Evolutionary conservation across 2,113 vertebrate genomes (phyloP).

Genomic region (Psilopsiagon aurifrons): DNA sequence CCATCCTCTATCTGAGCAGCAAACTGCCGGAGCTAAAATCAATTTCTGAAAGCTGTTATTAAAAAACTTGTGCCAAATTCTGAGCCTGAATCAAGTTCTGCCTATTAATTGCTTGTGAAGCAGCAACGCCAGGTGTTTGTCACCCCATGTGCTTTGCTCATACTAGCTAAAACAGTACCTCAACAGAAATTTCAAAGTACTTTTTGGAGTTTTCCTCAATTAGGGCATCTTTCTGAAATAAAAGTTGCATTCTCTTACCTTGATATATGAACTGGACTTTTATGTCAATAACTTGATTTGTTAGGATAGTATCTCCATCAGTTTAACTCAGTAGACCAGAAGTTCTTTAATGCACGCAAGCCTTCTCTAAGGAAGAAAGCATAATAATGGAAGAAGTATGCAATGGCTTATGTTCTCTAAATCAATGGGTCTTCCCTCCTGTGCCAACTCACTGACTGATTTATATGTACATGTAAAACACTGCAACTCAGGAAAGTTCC

Average conservation of each 20-base stretch:
- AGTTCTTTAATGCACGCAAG: not conserved
- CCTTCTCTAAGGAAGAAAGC: not conserved
- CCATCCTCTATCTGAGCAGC: not conserved
- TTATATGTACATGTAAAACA: not conserved
- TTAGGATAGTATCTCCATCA: not conserved
- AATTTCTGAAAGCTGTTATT: not conserved
- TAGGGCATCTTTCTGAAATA: not conserved
- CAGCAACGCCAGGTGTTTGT: not conserved
- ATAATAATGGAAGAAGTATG: not conserved
- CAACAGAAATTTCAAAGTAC: not conserved
- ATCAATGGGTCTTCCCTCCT: not conserved
- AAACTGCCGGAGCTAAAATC: not conserved
- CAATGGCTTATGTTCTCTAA: not conserved
- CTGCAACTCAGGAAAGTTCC: not conserved
- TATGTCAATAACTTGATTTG: not conserved
- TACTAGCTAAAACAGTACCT: not conserved
- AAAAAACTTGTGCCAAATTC: not conserved
- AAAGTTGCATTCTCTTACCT: not conserved
- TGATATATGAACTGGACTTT: not conserved
- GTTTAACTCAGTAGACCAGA: not conserved
- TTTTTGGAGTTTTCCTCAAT: not conserved
- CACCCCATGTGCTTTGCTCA: not conserved
- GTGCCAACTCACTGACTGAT: not conserved
- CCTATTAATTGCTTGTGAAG: not conserved
- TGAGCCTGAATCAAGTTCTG: not conserved